Conservation (phyloP, 2,113 vertebrate species). For the Pitta sordida region DNA sequence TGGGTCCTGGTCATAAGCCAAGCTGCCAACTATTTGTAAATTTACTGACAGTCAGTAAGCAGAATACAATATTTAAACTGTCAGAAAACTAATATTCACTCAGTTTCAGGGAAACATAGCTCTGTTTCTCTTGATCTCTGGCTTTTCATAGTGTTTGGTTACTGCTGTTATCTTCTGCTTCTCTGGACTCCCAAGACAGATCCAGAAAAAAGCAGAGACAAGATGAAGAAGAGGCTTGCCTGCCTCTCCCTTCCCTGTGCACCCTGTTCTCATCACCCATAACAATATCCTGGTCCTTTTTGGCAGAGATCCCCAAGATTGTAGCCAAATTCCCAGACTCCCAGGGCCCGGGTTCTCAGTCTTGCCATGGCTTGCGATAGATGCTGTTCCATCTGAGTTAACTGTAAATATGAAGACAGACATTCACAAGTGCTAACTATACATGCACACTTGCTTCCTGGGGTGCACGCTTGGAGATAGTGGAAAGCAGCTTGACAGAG, state of each 20-base stretch:
- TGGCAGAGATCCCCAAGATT: neutral
- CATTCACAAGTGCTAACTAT: neutral
- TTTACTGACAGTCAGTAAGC: conserved; percentile 55
- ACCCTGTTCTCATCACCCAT: neutral
- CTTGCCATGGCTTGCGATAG: neutral
- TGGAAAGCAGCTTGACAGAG: neutral
- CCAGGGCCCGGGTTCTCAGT: neutral
- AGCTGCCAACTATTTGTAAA: conserved; percentile 62
- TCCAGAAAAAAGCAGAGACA: neutral
- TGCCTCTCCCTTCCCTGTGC: neutral
- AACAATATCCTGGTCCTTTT: neutral
- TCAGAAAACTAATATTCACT: conserved; percentile 44
- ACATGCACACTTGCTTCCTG: neutral
- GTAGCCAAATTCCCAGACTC: neutral
- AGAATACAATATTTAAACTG: conserved; percentile 55
- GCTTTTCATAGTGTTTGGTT: neutral
- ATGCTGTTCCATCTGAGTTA: neutral
- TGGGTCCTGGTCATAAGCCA: conserved; percentile 56
- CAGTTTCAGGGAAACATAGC: neutral
- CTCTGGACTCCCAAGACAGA: neutral
- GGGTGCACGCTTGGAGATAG: accelerated
- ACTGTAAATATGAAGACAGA: neutral
- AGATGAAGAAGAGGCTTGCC: neutral
- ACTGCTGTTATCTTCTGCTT: neutral
- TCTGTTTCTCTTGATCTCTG: conserved; percentile 3